Evolutionary conservation across 2,797 vertebrate genomes (phyloP).

Genomic region (Odontamblyopus rebecca): DNA sequence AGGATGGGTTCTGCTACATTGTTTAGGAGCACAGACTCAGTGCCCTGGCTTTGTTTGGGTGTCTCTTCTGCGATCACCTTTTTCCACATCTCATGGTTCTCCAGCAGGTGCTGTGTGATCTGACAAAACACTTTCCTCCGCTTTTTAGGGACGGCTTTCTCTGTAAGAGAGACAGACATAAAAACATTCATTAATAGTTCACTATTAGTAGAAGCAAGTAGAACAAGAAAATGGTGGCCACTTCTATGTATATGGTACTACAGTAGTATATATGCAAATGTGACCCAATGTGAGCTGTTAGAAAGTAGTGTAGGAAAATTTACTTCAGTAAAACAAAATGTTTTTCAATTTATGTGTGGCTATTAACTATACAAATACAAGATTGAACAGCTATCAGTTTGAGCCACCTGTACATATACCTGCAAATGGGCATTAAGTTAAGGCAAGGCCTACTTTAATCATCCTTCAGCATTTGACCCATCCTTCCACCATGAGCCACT

Average conservation of each 20-base stretch:
- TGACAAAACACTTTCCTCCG: conserved; percentile 93
- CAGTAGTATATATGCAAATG: too few species aligned
- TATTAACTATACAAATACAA: too few species aligned
- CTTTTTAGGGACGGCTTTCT: conserved; percentile 76
- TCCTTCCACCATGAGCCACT: too few species aligned
- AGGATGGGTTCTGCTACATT: conserved; percentile 87
- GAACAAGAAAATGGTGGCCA: background rate
- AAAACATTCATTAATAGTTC: background rate
- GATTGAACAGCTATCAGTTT: too few species aligned
- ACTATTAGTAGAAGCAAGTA: background rate
- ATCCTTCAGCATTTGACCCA: too few species aligned
- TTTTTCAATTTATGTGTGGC: too few species aligned
- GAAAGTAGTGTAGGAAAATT: too few species aligned
- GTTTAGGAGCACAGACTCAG: conserved; percentile 73
- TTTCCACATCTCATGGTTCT: conserved; percentile 99
- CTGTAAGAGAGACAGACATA: conserved; percentile 42
- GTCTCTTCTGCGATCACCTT: conserved; percentile 89
- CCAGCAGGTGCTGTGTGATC: conserved; percentile 92
- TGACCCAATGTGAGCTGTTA: too few species aligned
- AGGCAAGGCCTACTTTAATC: too few species aligned
- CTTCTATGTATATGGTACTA: background rate
- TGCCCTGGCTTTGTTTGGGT: conserved; percentile 73
- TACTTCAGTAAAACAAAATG: too few species aligned
- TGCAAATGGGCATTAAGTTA: too few species aligned
- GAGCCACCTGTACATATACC: too few species aligned